Conservation (phyloP, 2,797 vertebrate genomes). For the Tragelaphus eurycerus region DNA sequence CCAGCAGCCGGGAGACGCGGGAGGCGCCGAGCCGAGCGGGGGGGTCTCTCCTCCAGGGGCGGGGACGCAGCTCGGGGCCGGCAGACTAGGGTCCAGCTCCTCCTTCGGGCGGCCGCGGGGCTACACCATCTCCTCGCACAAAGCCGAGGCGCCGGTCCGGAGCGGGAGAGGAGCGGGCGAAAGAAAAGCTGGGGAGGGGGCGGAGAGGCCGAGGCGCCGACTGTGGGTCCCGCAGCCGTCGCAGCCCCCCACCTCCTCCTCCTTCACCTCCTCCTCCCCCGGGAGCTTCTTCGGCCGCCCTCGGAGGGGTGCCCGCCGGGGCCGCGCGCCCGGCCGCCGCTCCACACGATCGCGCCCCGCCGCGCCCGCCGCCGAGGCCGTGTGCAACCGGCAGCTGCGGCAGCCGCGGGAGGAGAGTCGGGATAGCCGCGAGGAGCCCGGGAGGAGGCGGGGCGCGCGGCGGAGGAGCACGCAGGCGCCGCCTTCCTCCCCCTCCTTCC, state of each 20-base stretch:
- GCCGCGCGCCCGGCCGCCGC: constrained; percentile 13
- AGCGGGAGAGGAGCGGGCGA: not conserved
- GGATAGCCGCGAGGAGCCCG: constrained; percentile 43
- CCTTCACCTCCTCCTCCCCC: not conserved
- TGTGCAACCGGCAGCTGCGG: constrained; percentile 66
- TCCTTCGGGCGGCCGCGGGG: not conserved
- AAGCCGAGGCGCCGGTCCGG: constrained; percentile 41
- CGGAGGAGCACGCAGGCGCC: constrained; percentile 66
- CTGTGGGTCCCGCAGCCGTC: not conserved
- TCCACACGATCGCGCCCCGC: constrained; percentile 18
- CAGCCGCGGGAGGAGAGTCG: constrained; percentile 54
- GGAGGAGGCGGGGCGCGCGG: constrained; percentile 56
- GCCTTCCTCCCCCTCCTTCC: not conserved
- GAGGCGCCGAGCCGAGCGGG: constrained; percentile 29
- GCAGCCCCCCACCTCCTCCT: not conserved
- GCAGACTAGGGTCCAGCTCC: not conserved
- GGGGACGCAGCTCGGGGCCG: not conserved
- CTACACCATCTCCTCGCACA: constrained; percentile 70
- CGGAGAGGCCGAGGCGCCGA: constrained; percentile 32
- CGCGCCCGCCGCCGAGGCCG: constrained; percentile 50
- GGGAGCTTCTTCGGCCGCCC: not conserved
- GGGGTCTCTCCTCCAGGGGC: constrained; percentile 39
- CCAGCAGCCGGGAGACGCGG: constrained; percentile 23
- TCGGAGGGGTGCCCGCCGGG: constrained; percentile 33
- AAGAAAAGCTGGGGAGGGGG: not conserved